These are phyloP conservation scores for Monoplex corrugatus DNA, from an alignment of 2,888 invertebrate genomes.

Conservation along the genomic window DNA sequence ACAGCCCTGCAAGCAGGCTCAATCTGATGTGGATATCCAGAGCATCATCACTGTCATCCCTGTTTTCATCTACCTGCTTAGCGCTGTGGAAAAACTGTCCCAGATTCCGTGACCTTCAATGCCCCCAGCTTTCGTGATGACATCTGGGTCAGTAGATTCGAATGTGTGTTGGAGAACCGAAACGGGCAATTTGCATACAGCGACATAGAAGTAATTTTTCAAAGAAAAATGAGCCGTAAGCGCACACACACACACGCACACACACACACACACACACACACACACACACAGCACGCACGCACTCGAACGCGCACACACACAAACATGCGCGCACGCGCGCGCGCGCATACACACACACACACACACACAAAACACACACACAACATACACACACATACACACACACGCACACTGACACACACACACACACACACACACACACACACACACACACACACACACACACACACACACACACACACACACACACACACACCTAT, in stretches of 20 bases:
- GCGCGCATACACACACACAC: neutral
- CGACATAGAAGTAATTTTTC: neutral
- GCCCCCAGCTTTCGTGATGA: neutral
- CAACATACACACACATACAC: neutral
- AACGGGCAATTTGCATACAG: neutral
- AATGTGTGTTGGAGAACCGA: too few relatives aligned
- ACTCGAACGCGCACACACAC: neutral
- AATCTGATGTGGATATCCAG: too few relatives aligned
- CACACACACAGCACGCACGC: slow-evolving; percentile 4
- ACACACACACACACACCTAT: neutral
- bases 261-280: slow-evolving; percentile 4
- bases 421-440: neutral
- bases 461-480: slow-evolving; percentile 3
- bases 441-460: neutral
- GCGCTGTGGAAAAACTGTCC: too few relatives aligned
- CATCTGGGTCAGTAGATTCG: neutral
- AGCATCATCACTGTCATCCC: too few relatives aligned
- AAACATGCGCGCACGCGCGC: neutral
- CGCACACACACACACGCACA: neutral
- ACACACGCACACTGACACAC: neutral
- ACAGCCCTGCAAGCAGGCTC: too few relatives aligned
- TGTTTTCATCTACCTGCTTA: too few relatives aligned
- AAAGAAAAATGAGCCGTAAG: too few relatives aligned
- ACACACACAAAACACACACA: neutral
- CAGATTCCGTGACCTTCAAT: too few relatives aligned